These are phyloP conservation scores for Oreochromis niloticus DNA, from an alignment of 2,113 vertebrate genomes.

Conservation along the genomic window DNA sequence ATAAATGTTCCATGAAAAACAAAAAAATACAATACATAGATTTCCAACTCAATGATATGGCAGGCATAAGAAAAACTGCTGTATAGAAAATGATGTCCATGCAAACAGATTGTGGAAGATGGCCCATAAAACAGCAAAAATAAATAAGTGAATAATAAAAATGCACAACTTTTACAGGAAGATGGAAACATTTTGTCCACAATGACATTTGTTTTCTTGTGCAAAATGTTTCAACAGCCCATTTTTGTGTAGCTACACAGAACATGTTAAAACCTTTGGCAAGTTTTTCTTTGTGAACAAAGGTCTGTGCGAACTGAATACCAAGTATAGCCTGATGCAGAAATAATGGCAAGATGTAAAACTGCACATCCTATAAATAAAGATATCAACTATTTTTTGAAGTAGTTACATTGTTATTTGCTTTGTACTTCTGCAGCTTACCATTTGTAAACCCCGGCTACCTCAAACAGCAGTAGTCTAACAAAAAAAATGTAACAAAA, in stretches of 20 bases:
- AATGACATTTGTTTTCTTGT: background rate
- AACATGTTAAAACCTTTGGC: constrained; percentile 39
- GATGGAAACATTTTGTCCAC: constrained; percentile 48
- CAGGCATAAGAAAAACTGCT: constrained; percentile 23
- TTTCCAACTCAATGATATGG: constrained; percentile 38
- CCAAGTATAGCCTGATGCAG: background rate
- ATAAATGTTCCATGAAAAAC: background rate
- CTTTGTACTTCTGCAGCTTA: background rate
- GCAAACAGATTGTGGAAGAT: constrained; percentile 37
- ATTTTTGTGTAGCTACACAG: background rate
- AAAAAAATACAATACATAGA: constrained; percentile 18
- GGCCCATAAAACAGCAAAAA: constrained; percentile 6
- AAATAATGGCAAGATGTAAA: background rate
- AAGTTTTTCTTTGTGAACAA: constrained; percentile 9
- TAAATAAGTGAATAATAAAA: background rate
- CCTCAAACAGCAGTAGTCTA: background rate
- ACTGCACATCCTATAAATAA: background rate
- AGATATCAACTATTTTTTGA: background rate
- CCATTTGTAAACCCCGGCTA: background rate
- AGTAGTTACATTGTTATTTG: background rate
- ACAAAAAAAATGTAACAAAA: background rate
- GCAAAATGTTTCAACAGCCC: constrained; percentile 39
- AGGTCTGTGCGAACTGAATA: background rate
- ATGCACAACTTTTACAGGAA: constrained; percentile 1
- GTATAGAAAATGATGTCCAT: constrained; percentile 37